Conservation (phyloP, 2,888 invertebrate genomes). For the Heliothis peltigera region DNA sequence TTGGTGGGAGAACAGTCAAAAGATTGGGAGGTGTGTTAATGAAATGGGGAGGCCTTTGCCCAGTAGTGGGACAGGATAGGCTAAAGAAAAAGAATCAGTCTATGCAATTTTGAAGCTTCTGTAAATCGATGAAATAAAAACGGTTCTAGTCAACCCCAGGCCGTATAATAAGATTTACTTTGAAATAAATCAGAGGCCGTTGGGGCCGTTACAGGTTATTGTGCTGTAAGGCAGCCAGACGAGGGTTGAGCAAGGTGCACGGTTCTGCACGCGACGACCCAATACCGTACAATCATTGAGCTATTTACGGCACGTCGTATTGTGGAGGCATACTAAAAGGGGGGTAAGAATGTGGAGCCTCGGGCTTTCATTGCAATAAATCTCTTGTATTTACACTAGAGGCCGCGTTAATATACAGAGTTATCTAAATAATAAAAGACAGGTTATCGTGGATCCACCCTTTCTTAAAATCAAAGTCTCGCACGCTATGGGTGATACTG, state of each 20-base stretch:
- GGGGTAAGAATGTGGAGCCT: slow-evolving; percentile 12
- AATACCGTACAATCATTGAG: slow-evolving; percentile 42
- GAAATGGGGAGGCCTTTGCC: too few species aligned
- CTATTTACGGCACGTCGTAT: slow-evolving; percentile 39
- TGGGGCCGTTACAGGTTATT: slow-evolving; percentile 24
- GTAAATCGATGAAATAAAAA: background rate
- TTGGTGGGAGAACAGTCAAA: too few species aligned
- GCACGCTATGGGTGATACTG: too few species aligned
- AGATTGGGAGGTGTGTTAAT: too few species aligned
- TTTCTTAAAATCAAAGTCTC: too few species aligned
- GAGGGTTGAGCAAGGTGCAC: slow-evolving; percentile 29
- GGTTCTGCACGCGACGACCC: slow-evolving; percentile 43
- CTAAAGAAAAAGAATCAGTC: background rate
- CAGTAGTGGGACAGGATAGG: too few species aligned
- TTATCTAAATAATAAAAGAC: too few species aligned
- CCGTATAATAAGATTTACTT: slow-evolving; percentile 1
- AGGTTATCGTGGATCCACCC: too few species aligned
- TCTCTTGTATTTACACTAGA: background rate
- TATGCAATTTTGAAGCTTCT: background rate
- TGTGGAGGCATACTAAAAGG: slow-evolving; percentile 17
- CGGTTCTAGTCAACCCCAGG: background rate
- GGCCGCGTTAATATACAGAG: too few species aligned
- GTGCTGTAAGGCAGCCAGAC: slow-evolving; percentile 9
- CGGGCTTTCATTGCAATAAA: slow-evolving; percentile 12
- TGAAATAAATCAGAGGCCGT: slow-evolving; percentile 43